Evolutionary conservation across 2,797 vertebrate species (phyloP).

Genomic region (Paguma larvata): DNA sequence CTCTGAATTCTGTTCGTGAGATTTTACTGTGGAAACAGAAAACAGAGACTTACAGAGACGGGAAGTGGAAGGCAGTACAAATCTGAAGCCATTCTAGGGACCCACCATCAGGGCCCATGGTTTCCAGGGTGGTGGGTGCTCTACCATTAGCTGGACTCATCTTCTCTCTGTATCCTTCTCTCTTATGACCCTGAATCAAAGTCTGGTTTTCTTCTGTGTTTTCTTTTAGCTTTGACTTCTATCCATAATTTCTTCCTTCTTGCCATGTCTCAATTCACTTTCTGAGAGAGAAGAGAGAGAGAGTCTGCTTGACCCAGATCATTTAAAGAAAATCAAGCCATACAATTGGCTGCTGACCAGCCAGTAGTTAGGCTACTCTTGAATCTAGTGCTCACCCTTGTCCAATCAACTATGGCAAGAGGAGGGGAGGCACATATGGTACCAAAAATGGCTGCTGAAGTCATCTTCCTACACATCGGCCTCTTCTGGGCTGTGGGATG

Average conservation of each 20-base stretch:
- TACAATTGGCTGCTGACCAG: neutral
- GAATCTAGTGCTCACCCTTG: neutral
- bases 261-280: slow-evolving; percentile 14
- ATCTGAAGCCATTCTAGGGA: neutral
- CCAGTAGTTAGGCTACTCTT: slow-evolving; percentile 10
- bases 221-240: slow-evolving; percentile 58
- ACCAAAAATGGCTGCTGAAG: neutral
- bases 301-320: neutral
- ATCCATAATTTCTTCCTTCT: neutral
- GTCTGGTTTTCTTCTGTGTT: slow-evolving; percentile 45
- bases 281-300: neutral
- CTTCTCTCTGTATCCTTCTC: neutral
- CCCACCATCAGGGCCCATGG: neutral
- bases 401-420: neutral
- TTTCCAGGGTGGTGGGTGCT: neutral
- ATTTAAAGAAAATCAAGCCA: neutral
- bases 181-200: slow-evolving; percentile 28
- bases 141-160: neutral
- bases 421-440: neutral
- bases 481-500: slow-evolving; percentile 1
- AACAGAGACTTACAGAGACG: neutral
- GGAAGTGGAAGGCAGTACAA: neutral
- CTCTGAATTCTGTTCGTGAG: slow-evolving; percentile 13
- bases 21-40: slow-evolving; percentile 46
- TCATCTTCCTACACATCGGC: neutral